Evolutionary conservation across 1,140 invertebrate genomes (phyloP).

Genomic region (Aphidius gifuensis): DNA sequence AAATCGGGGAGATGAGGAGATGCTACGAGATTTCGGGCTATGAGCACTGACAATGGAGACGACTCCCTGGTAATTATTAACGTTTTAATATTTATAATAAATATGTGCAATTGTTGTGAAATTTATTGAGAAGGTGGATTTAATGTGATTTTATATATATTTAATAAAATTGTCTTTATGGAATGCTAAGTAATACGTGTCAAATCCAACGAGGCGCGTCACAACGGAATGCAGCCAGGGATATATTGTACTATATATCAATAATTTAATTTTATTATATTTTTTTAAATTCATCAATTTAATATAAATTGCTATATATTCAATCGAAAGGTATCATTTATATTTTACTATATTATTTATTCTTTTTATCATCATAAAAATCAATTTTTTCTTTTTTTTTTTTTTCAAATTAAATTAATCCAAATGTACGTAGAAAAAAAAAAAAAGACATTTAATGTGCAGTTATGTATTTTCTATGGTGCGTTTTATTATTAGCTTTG

Average conservation of each 20-base stretch:
- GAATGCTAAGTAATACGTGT: slow-evolving; percentile 50
- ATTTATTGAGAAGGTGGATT: neutral
- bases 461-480: too few species aligned
- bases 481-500: too few species aligned
- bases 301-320: too few species aligned
- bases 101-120: neutral
- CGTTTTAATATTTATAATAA: neutral
- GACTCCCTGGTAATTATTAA: slow-evolving; percentile 52
- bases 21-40: slow-evolving; percentile 44
- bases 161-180: slow-evolving; percentile 22
- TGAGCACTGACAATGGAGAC: slow-evolving; percentile 56
- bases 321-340: too few species aligned
- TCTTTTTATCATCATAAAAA: too few species aligned
- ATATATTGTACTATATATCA: neutral
- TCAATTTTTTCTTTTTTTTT: too few species aligned
- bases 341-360: too few species aligned
- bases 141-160: neutral
- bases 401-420: too few species aligned
- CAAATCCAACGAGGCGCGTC: slow-evolving; percentile 47
- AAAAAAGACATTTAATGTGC: too few species aligned
- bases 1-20: slow-evolving; percentile 20
- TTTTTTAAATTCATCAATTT: too few species aligned
- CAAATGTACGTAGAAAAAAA: too few species aligned
- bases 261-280: neutral
- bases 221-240: slow-evolving; percentile 35